Base-by-base conservation (phyloP, 2,113 vertebrate genomes). In the Sander lucioperca region DNA sequence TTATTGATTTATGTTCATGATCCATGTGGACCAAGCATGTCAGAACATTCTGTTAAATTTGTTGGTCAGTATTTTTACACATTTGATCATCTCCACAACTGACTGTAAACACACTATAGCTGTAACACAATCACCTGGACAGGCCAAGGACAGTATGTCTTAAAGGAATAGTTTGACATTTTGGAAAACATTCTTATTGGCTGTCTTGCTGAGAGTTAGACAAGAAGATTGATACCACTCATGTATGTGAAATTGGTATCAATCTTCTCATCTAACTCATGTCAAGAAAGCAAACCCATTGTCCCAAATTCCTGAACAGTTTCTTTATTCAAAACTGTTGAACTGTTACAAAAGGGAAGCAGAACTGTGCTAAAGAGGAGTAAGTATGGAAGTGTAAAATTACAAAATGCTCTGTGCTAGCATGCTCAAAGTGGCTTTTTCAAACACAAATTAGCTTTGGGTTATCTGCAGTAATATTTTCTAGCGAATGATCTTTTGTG, bases 1-100 rank as follows among this genome's bases (percentile, higher is more conserved):
- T 56, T 48, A 27, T 59, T 61, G 64, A 54, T 72, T 83, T 74
- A 23, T 72, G 47, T 47, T n/a, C 8, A 13, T 63, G 14, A 71
- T 47, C 19, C 43, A n/a, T 33, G 50, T 33, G 59, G 48, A 67
- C 3, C 8, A 69, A 56, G 53, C 58, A 13, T 51, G 48, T 45
- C n/a, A 23, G 27, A 45, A 45, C 6, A 10, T 58, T 73, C 39
- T 11, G 63, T 57, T 65, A 13, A 33, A 53, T 27, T 27, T 58
- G 14, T 2, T 23, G 16, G 57, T 39, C 56, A 30, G 36, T n/a
- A 5, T 13, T 45, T 62, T 39, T 19, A 23, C 11, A 48, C 10
- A 10, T 74, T 18, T 18, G 11, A 43, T 56, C 61, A 43, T 43
- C 30, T 43, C 56, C 16, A 71, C 48, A 64, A 30, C 18, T 15